A percentile compares a stretch with the other conserved stretches of the same genome.
Evolutionary conservation across 2,113 vertebrate species (phyloP).

Genomic region (Seriola dumerili): DNA sequence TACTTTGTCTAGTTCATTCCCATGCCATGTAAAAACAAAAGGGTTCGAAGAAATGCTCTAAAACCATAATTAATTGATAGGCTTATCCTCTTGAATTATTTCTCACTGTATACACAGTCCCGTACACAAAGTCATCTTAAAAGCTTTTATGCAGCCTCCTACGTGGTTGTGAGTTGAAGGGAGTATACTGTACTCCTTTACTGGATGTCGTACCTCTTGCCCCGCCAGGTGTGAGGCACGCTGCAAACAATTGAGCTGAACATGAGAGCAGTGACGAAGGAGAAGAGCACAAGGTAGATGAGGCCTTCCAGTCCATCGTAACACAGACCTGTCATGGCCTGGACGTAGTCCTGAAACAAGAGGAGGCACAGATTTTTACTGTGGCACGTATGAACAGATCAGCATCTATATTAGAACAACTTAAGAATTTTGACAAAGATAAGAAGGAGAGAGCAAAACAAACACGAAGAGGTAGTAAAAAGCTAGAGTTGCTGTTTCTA

Average conservation of each 20-base stretch:
- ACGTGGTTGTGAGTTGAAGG: neutral
- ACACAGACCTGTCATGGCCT: constrained; percentile 95
- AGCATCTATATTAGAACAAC: neutral
- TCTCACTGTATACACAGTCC: constrained; percentile 32
- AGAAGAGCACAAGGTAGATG: constrained; percentile 98
- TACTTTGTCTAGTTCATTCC: constrained; percentile 9
- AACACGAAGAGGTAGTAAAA: neutral
- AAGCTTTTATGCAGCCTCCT: constrained; percentile 33
- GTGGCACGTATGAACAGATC: neutral
- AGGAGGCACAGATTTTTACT: neutral
- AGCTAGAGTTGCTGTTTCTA: neutral
- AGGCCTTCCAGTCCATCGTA: constrained; percentile 97
- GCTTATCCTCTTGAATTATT: constrained; percentile 58
- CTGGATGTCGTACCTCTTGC: constrained; percentile 87
- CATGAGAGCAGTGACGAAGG: constrained; percentile 97
- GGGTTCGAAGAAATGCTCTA: constrained; percentile 6
- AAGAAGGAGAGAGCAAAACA: neutral
- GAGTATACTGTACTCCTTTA: neutral
- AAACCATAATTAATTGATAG: constrained; percentile 62
- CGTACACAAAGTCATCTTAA: constrained; percentile 27
- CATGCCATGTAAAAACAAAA: neutral
- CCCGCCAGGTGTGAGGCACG: constrained; percentile 95
- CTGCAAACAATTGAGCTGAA: constrained; percentile 98
- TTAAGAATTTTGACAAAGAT: neutral
- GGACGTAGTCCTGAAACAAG: constrained; percentile 91